phyloP scores from a whole-genome alignment of 1,140 invertebrate genomes.

The Camponotus pennsylvanicus region DNA sequence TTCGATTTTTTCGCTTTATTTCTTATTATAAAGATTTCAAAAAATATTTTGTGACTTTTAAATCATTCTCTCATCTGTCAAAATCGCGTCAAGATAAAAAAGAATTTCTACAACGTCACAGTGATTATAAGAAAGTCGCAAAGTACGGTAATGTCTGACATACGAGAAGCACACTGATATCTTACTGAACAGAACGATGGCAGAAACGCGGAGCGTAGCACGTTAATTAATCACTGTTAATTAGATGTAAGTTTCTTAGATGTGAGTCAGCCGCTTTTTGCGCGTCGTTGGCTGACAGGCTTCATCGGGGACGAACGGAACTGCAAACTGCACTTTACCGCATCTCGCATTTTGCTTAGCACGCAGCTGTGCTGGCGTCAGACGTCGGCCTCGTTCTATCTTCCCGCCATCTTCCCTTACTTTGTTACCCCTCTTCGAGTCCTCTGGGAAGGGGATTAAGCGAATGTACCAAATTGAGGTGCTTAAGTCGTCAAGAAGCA shows the following conservation, averaged over 20 bases:
- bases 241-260: slow-evolving; percentile 74
- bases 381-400: slow-evolving; percentile 63
- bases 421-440: slow-evolving; percentile 49
- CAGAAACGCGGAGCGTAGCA: slow-evolving; percentile 23
- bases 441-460: slow-evolving; percentile 76
- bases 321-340: slow-evolving; percentile 79
- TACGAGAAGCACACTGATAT: slow-evolving; percentile 25
- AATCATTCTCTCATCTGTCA: background rate
- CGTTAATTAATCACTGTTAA: slow-evolving; percentile 74
- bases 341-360: slow-evolving; percentile 77
- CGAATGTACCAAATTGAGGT: slow-evolving; percentile 81
- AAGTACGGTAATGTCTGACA: slow-evolving; percentile 32
- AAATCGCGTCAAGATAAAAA: background rate
- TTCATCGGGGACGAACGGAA: slow-evolving; percentile 75
- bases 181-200: slow-evolving; percentile 4
- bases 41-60: background rate
- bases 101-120: background rate
- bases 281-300: slow-evolving; percentile 67
- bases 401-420: slow-evolving; percentile 70
- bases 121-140: background rate
- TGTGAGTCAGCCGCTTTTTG: slow-evolving; percentile 72
- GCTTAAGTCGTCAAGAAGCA: slow-evolving; percentile 78
- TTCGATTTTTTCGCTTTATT: background rate
- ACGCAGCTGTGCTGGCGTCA: slow-evolving; percentile 73
- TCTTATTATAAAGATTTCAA: background rate